phyloP scores from a whole-genome alignment of 2,797 vertebrate species.

The Bufotes viridis region DNA sequence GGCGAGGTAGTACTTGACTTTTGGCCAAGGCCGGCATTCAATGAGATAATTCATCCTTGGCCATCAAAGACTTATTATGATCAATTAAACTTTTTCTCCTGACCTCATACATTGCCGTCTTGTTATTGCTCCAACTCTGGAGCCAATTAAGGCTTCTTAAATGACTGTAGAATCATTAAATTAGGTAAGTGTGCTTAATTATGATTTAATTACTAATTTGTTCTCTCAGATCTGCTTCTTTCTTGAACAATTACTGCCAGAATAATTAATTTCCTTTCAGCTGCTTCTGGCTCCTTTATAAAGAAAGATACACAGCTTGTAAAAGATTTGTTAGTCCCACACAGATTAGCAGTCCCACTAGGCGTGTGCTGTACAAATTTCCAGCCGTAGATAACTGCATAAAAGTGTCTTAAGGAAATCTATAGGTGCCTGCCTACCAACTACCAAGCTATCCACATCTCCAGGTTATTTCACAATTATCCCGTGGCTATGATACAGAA shows the following conservation, averaged over 20 bases:
- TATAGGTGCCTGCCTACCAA: conserved; percentile 29
- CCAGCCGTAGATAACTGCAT: conserved; percentile 16
- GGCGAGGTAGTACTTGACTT: conserved; percentile 56
- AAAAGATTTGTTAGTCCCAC: conserved; percentile 56
- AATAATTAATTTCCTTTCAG: conserved; percentile 64
- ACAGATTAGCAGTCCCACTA: conserved; percentile 42
- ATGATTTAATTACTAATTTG: conserved; percentile 64
- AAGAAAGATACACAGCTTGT: conserved; percentile 63
- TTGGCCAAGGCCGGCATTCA: conserved; percentile 59
- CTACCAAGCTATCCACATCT: background rate
- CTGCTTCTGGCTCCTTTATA: conserved; percentile 61
- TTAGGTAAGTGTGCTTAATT: conserved; percentile 64
- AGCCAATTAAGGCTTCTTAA: conserved; percentile 62
- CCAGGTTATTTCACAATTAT: background rate
- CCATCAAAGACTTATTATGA: conserved; percentile 64
- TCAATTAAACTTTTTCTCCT: conserved; percentile 61
- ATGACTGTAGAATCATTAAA: conserved; percentile 63
- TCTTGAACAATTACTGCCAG: conserved; percentile 63
- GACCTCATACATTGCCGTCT: conserved; percentile 61
- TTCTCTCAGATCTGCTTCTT: conserved; percentile 63
- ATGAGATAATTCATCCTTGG: conserved; percentile 60
- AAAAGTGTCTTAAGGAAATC: conserved; percentile 25
- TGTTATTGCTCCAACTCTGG: conserved; percentile 63
- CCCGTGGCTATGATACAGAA: background rate
- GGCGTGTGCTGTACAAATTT: conserved; percentile 19